Base-by-base conservation (phyloP, 2,888 invertebrate species). In the Calephelis perditalis region DNA sequence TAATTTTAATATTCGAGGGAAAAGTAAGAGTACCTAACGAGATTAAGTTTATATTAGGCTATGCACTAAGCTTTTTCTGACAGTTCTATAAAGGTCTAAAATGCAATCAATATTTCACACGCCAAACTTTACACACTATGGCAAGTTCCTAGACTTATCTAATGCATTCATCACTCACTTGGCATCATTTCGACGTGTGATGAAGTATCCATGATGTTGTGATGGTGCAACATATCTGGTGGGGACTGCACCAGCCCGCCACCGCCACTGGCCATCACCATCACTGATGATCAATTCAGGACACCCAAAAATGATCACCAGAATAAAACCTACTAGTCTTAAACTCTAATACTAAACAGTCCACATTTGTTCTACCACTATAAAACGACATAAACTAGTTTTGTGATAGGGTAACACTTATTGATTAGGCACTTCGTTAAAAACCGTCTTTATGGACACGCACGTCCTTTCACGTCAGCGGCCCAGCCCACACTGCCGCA, bases 211-310 rank as follows among this genome's bases (percentile, higher is more conserved):
- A 89, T 89, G 70, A 90, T 87, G 72, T 79, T 86, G 75, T 89
- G 89, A 65, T 89, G 89, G 77, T 88, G 90, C 77, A 90, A 76
- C 90, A 90, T 88, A 65, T 89, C 90, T 62, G 90, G 89, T 85
- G 90, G 90, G 86, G 90, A 89, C 87, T 90, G 89, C 68, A 90
- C 87, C 79, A 90, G 89, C 73, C 88, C 90, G 71, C 90, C 89
- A 84, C 87, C 88, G 56, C 86, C 84, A 73, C 86, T 88, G 74
- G 90, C 90, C 90, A 90, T 90, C 81, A 90, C 90, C 89, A 90
- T 90, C 79, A 77, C 87, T 83, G 81, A 77, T 68, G 69, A 67
- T 69, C 65, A 63, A 37, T 47, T 46, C 46, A 12, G 45, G 36
- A n/a, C 36, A 49, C 49, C 49, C 49, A 49, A 49, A 49, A 26